These are phyloP conservation scores for Thunnus albacares DNA, from an alignment of 2,797 vertebrate species.

Conservation along the genomic window DNA sequence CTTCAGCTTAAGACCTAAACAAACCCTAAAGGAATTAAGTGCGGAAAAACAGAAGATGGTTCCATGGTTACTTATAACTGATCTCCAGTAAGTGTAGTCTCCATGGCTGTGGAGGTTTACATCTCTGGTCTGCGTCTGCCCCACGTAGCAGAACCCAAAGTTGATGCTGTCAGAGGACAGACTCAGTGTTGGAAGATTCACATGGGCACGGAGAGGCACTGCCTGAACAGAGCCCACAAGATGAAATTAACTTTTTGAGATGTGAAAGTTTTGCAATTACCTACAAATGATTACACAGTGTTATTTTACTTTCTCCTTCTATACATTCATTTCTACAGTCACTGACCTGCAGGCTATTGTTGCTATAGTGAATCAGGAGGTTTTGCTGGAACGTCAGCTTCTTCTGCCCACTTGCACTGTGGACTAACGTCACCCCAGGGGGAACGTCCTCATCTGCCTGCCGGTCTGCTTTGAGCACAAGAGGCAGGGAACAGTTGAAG, in stretches of 20 bases:
- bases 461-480: slow-evolving; percentile 83
- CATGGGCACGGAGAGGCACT: slow-evolving; percentile 86
- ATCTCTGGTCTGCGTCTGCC: slow-evolving; percentile 79
- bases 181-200: slow-evolving; percentile 85
- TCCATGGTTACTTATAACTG: slow-evolving; percentile 82
- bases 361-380: slow-evolving; percentile 89
- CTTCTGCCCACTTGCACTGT: slow-evolving; percentile 75
- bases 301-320: background rate
- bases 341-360: slow-evolving; percentile 88
- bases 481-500: slow-evolving; percentile 88
- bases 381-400: slow-evolving; percentile 87
- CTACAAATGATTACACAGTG: background rate
- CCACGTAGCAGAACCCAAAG: slow-evolving; percentile 90
- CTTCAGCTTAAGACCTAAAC: background rate
- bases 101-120: slow-evolving; percentile 87
- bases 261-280: background rate
- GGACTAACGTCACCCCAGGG: slow-evolving; percentile 80
- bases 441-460: slow-evolving; percentile 79
- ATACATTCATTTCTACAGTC: background rate
- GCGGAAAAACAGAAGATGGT: background rate
- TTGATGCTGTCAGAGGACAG: slow-evolving; percentile 87
- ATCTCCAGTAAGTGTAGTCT: slow-evolving; percentile 87
- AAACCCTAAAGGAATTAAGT: background rate
- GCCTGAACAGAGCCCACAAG: slow-evolving; percentile 76
- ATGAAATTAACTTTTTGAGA: background rate